Conservation (phyloP, 2,888 invertebrate genomes). For the Tyria jacobaeae region DNA sequence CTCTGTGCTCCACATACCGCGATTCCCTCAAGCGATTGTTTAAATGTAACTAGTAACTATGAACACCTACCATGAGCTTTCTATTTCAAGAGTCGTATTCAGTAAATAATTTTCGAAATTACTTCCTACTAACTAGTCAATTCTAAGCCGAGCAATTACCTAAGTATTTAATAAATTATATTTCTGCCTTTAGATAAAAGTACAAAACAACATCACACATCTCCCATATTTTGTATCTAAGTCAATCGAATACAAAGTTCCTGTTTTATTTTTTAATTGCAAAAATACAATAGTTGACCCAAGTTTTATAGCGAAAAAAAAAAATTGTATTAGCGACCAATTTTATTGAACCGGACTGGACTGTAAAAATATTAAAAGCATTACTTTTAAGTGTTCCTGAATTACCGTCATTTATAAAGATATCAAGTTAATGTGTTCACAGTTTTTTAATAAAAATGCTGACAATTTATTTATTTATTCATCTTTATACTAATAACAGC, state of each 20-base stretch:
- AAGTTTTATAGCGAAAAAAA: neutral
- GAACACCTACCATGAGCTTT: neutral
- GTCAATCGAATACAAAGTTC: neutral
- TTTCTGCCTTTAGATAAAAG: too few species aligned
- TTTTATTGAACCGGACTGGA: neutral
- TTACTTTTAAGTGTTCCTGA: neutral
- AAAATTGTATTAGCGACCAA: too few species aligned
- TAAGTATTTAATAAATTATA: too few species aligned
- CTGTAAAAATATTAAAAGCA: neutral
- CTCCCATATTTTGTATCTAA: too few species aligned
- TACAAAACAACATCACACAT: too few species aligned
- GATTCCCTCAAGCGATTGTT: too few species aligned
- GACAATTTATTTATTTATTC: neutral
- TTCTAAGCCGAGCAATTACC: too few species aligned
- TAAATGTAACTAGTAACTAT: too few species aligned
- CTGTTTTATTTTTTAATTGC: neutral
- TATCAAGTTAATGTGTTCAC: neutral
- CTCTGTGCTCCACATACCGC: too few species aligned
- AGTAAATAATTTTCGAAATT: neutral
- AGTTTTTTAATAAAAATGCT: neutral
- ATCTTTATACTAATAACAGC: too few species aligned
- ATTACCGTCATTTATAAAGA: neutral
- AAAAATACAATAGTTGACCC: neutral
- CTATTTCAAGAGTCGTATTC: neutral
- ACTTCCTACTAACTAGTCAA: neutral